Conservation (phyloP, 2,888 invertebrate genomes). For the Dendrolimus houi region DNA sequence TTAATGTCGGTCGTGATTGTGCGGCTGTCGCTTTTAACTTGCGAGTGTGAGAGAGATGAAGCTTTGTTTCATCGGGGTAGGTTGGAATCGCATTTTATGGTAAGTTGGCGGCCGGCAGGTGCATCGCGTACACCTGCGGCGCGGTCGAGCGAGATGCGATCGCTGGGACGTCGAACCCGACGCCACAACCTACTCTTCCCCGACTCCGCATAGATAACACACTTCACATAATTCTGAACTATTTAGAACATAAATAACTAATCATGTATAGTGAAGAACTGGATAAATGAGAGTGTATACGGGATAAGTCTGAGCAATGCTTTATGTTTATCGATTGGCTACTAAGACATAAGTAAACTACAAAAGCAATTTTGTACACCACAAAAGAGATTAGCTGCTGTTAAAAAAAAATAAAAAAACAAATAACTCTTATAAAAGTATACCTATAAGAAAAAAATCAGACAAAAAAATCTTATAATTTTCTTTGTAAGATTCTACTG, state of each 20-base stretch:
- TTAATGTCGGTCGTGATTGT: conserved; percentile 72
- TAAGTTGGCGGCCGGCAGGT: conserved; percentile 71
- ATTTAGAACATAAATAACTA: conserved; percentile 60
- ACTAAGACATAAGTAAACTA: too few relatives aligned
- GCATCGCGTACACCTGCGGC: conserved; percentile 68
- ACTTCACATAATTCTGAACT: conserved; percentile 52
- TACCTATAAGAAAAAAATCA: too few relatives aligned
- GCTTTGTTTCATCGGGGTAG: conserved; percentile 59
- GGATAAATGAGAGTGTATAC: too few relatives aligned
- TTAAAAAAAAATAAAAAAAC: too few relatives aligned
- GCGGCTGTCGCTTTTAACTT: conserved; percentile 37
- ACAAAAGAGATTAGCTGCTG: too few relatives aligned
- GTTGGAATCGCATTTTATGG: conserved; percentile 72
- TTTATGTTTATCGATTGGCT: too few relatives aligned
- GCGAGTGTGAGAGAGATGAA: conserved; percentile 46
- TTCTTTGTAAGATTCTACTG: too few relatives aligned
- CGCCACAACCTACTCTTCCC: conserved; percentile 33
- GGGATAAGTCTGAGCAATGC: too few relatives aligned
- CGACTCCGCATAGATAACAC: conserved; percentile 45
- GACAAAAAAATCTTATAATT: too few relatives aligned
- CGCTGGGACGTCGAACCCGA: conserved; percentile 64
- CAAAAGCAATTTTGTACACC: too few relatives aligned
- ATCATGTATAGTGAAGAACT: conserved; percentile 50
- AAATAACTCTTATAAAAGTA: too few relatives aligned
- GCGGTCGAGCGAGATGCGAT: conserved; percentile 65